These are phyloP conservation scores for Hucho hucho DNA, from an alignment of 2,113 vertebrate genomes.

Conservation along the genomic window DNA sequence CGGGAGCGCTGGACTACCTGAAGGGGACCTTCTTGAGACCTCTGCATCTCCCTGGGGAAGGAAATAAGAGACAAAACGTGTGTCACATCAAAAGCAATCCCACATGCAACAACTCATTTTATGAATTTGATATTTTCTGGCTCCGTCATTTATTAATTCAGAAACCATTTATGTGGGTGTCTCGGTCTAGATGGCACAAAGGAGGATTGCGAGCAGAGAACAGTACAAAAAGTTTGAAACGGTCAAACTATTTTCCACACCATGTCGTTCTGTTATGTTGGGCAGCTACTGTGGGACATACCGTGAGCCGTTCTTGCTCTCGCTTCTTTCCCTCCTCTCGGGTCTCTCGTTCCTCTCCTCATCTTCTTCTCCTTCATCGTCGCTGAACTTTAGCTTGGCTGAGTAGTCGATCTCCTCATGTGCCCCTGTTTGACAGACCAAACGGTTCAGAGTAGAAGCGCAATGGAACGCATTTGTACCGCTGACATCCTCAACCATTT, in stretches of 20 bases:
- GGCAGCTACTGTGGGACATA: slow-evolving; percentile 43
- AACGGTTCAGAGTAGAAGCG: background rate
- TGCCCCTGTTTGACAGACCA: slow-evolving; percentile 71
- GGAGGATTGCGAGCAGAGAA: background rate
- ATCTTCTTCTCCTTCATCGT: slow-evolving; percentile 90
- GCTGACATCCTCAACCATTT: background rate
- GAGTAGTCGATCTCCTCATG: slow-evolving; percentile 95
- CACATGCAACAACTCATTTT: no score
- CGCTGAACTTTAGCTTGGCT: slow-evolving; percentile 92
- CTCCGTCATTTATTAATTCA: no score
- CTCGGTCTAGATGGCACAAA: no score
- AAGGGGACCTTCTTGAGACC: slow-evolving; percentile 61
- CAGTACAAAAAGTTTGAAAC: no score
- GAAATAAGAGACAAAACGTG: background rate
- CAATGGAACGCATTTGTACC: background rate
- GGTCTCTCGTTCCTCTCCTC: slow-evolving; percentile 63
- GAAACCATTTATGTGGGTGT: no score
- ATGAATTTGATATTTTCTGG: no score
- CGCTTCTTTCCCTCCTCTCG: slow-evolving; percentile 31
- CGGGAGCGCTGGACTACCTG: slow-evolving; percentile 58
- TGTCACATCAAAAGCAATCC: no score
- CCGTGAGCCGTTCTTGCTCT: slow-evolving; percentile 69
- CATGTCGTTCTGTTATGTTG: no score
- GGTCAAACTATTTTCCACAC: no score
- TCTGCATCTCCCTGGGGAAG: slow-evolving; percentile 61